phyloP scores from a whole-genome alignment of 1,140 invertebrate genomes.

The Reticulitermes speratus region DNA sequence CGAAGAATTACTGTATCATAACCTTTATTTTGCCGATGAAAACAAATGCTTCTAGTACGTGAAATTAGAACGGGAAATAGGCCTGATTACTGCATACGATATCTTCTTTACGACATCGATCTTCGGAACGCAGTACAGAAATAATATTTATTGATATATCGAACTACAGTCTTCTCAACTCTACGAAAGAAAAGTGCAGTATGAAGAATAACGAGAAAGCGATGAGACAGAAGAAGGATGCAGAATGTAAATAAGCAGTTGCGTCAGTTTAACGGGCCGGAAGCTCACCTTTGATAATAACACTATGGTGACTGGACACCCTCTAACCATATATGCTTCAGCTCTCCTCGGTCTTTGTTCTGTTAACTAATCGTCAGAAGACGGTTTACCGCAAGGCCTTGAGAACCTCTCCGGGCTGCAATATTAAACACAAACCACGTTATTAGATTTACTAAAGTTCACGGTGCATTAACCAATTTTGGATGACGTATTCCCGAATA shows the following conservation, averaged over 20 bases:
- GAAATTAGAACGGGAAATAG: too few species aligned
- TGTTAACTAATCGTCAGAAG: slow-evolving; percentile 8
- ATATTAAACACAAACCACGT: slow-evolving; percentile 19
- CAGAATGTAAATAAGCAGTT: not conserved
- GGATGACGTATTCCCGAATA: not conserved
- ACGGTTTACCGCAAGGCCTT: slow-evolving; percentile 1
- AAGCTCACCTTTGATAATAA: not conserved
- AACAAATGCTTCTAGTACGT: too few species aligned
- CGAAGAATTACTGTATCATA: too few species aligned
- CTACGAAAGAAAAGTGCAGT: too few species aligned
- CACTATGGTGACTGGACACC: not conserved
- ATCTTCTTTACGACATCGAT: too few species aligned
- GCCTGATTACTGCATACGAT: too few species aligned
- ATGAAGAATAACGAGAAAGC: not conserved
- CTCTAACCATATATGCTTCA: not conserved
- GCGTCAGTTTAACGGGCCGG: not conserved
- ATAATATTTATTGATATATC: too few species aligned
- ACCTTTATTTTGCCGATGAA: too few species aligned
- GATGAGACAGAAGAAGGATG: not conserved
- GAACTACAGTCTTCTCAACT: too few species aligned
- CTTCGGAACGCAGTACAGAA: too few species aligned
- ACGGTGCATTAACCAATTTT: slow-evolving; percentile 15
- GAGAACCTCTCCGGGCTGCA: slow-evolving; percentile 5
- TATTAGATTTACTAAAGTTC: slow-evolving; percentile 17
- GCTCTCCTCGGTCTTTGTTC: not conserved